Percentiles rank a stretch among this genome's conserved stretches.
These are phyloP conservation scores for Solen grandis DNA, from an alignment of 1,140 invertebrate species.

Conservation along the genomic window DNA sequence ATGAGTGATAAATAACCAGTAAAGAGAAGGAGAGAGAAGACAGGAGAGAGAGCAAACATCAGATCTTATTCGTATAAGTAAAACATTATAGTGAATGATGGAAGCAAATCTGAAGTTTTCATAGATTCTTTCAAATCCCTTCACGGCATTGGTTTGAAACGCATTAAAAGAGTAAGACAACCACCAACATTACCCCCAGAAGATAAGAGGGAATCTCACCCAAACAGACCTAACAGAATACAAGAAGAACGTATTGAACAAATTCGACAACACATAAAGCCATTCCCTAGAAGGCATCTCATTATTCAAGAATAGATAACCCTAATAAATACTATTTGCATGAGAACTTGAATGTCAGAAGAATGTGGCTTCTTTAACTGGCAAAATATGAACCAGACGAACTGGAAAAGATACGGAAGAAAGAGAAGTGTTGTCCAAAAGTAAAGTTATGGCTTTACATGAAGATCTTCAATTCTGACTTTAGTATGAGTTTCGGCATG, in stretches of 20 bases:
- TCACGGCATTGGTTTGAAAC: neutral
- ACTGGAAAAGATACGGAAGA: neutral
- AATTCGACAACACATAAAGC: neutral
- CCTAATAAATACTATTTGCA: neutral
- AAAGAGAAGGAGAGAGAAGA: neutral
- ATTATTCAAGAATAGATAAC: neutral
- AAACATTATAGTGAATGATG: neutral
- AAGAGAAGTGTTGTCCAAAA: neutral
- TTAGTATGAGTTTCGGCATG: neutral
- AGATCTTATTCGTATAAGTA: neutral
- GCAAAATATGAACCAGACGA: neutral
- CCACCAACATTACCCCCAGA: neutral
- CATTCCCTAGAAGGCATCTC: neutral
- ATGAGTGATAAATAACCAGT: neutral
- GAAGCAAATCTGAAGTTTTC: neutral
- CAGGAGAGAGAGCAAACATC: neutral
- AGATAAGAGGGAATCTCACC: neutral
- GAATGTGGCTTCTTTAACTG: neutral
- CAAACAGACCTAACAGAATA: neutral
- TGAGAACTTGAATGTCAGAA: neutral
- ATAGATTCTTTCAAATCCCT: neutral
- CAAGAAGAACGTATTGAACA: neutral
- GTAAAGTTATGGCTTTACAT: neutral
- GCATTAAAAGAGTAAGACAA: neutral
- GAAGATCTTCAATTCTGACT: neutral